phyloP scores from a whole-genome alignment of 2,888 invertebrate species.

The Drosophila pullipes region DNA sequence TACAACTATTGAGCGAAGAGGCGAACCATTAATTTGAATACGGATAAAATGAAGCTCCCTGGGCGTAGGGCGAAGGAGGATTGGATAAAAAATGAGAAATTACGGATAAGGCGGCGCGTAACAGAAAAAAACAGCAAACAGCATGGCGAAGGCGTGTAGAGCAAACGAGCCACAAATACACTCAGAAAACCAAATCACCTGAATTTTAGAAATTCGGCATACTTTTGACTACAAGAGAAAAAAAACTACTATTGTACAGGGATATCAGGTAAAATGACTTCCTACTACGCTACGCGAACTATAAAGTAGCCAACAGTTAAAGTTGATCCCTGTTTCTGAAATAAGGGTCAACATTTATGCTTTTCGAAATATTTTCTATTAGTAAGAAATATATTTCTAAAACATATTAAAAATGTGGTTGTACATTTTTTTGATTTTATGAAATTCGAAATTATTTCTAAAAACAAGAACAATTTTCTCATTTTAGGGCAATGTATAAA shows the following conservation, averaged over 20 bases:
- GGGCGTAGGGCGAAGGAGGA: conserved; percentile 20
- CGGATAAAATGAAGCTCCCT: conserved; percentile 28
- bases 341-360: background rate
- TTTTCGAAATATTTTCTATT: background rate
- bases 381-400: too few relatives aligned
- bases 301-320: background rate
- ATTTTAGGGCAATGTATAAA: background rate
- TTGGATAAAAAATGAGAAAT: conserved; percentile 40
- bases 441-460: background rate
- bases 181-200: background rate
- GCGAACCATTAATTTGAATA: conserved; percentile 65
- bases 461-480: background rate
- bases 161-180: conserved; percentile 43
- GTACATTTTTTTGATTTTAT: background rate
- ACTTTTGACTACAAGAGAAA: background rate
- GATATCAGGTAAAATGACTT: background rate
- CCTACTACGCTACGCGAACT: background rate
- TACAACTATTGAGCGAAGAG: conserved; percentile 10
- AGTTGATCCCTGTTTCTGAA: background rate
- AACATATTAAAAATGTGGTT: background rate
- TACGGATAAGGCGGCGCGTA: conserved; percentile 33
- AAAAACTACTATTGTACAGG: background rate
- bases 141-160: conserved; percentile 42
- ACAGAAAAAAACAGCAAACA: conserved; percentile 28
- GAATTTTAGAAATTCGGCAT: background rate